Evolutionary conservation across 2,113 vertebrate species (phyloP), one percentile per base, ranked within the genome.

Genomic region (Labeo catla): DNA sequence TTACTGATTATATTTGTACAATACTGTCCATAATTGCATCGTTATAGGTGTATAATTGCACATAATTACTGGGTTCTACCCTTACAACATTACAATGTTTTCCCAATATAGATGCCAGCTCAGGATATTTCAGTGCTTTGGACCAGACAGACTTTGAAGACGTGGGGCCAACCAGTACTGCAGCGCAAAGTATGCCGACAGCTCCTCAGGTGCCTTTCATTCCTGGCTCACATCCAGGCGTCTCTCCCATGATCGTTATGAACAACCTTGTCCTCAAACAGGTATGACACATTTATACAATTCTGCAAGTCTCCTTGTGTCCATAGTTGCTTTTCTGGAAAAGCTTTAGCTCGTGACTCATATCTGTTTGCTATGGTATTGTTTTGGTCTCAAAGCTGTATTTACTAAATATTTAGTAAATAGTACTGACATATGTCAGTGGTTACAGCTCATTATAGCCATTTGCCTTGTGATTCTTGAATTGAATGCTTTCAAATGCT

Each of bases 211-310:
- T 93, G 91, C 90, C 94, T 54, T 49, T 94, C 34, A 93, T 94
- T 88, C 88, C 93, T 87, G 92, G 52, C 68, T 93, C 96, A 2
- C 96, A 96, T 85, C 88, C 95, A 6, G 87, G 93, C 0, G 90
- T 96, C 1, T 95, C 96, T 84, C 93, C 96, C 45, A 95, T 97
- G 96, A 95, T 97, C 0, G 94, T 97, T 91, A 97, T 97, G 97
- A 98, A 98, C 93, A 97, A 97, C 66, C 94, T 96, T 65, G 89
- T 97, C 88, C 92, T 97, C 54, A 97, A 96, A 87, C 96, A 97
- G 96, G 97, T 98, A 95, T 52, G 90, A 54, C 90, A 87, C 66
- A 54, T 16, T 68, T 82, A 4, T 28, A n/a, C 19, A 43, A 15
- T 82, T 66, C 12, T 23, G 8, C 11, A 47, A n/a, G 19, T 49